Evolutionary conservation across 2,797 vertebrate species (phyloP).

Genomic region (Gymnoscopelus braueri): DNA sequence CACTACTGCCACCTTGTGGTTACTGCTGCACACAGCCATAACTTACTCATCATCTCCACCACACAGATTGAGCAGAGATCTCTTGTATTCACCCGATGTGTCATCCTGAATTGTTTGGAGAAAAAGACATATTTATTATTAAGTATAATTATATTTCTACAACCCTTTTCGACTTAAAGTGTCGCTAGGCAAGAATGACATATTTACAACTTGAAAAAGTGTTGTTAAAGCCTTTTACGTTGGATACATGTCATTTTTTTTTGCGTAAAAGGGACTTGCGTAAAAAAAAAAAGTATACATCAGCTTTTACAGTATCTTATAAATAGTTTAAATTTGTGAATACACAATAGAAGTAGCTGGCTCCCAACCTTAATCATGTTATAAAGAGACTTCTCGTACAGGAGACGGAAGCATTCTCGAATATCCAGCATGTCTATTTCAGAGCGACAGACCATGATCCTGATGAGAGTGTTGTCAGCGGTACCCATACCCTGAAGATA

Average conservation of each 20-base stretch:
- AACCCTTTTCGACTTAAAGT: too few relatives aligned
- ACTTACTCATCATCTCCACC: conserved; percentile 98
- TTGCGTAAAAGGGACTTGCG: too few relatives aligned
- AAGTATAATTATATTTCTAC: not conserved
- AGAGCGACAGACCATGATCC: conserved; percentile 95
- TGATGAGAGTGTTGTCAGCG: conserved; percentile 93
- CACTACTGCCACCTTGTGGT: conserved; percentile 60
- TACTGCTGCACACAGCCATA: conserved; percentile 12
- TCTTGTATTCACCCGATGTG: conserved; percentile 97
- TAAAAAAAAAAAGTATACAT: too few relatives aligned
- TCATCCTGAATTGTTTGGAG: conserved; percentile 84
- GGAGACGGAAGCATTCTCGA: conserved; percentile 94
- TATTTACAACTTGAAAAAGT: too few relatives aligned
- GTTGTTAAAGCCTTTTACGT: too few relatives aligned
- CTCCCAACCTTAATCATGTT: conserved; percentile 91
- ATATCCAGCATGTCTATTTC: conserved; percentile 98
- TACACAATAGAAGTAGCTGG: too few relatives aligned
- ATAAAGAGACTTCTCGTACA: conserved; percentile 93
- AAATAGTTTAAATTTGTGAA: too few relatives aligned
- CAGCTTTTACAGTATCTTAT: too few relatives aligned
- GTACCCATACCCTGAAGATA: conserved; percentile 91
- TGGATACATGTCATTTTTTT: too few relatives aligned
- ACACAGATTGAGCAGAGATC: conserved; percentile 91
- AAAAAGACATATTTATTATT: conserved; percentile 16
- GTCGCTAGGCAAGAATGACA: too few relatives aligned